Conservation (phyloP, 1,140 invertebrate genomes). For the Zaprionus lachaisei region DNA sequence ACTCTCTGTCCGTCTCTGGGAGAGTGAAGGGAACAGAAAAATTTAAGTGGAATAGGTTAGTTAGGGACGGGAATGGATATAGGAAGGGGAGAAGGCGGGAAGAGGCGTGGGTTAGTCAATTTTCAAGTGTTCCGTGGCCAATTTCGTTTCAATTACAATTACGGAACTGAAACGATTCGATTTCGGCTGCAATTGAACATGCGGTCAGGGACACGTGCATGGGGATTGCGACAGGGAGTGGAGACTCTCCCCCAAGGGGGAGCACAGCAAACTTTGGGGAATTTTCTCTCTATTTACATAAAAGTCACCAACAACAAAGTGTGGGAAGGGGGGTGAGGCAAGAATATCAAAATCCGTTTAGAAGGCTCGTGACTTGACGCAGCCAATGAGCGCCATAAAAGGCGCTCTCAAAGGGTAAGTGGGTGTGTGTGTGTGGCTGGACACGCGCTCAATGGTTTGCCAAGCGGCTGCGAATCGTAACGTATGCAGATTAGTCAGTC, state of each 20-base stretch:
- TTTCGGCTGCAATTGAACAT: constrained; percentile 46
- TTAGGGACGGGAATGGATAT: no score
- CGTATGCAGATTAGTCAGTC: constrained; percentile 24
- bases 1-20: constrained; percentile 8
- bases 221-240: not conserved
- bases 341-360: constrained; percentile 46
- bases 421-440: constrained; percentile 10
- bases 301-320: constrained; percentile 21
- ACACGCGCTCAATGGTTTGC: constrained; percentile 37
- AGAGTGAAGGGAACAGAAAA: not conserved
- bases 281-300: constrained; percentile 40
- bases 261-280: constrained; percentile 6
- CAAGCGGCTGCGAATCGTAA: not conserved
- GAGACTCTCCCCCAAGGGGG: not conserved
- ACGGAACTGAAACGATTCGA: constrained; percentile 47
- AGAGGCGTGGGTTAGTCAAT: not conserved
- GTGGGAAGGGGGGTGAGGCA: not conserved
- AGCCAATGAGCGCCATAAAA: constrained; percentile 17
- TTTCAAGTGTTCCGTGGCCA: constrained; percentile 33
- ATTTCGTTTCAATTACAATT: constrained; percentile 64
- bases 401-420: not conserved
- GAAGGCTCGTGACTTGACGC: constrained; percentile 34
- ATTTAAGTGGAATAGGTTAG: not conserved
- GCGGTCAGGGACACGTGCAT: constrained; percentile 67
- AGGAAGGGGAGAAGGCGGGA: no score